A percentile compares a stretch with the other conserved stretches of the same genome.
Conservation (phyloP, 2,888 invertebrate genomes). For the Napeogenes sylphis region DNA sequence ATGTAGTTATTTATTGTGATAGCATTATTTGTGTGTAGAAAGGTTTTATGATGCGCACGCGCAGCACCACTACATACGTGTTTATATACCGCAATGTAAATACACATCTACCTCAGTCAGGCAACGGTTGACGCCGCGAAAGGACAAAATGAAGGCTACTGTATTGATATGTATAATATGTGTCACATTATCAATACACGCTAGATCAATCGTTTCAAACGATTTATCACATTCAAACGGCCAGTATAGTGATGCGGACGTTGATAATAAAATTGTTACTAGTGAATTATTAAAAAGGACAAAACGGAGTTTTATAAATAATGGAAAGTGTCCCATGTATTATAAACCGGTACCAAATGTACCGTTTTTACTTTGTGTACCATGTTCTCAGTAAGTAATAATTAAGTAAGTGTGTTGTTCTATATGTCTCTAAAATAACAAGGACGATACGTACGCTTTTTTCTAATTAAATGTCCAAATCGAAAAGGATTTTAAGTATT, state of each 20-base stretch:
- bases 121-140: constrained; percentile 2
- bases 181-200: background rate
- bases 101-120: constrained; percentile 7
- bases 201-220: background rate
- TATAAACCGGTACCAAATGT: constrained; percentile 2
- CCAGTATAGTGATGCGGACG: background rate
- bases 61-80: background rate
- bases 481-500: too few relatives aligned
- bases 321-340: constrained; percentile 3
- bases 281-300: background rate
- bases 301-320: constrained; percentile 8
- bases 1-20: background rate
- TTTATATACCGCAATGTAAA: constrained; percentile 3
- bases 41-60: constrained; percentile 2
- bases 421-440: background rate
- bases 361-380: constrained; percentile 8
- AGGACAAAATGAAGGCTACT: constrained; percentile 12
- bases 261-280: background rate
- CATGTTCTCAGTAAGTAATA: constrained; percentile 9
- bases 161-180: constrained; percentile 9
- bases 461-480: too few relatives aligned
- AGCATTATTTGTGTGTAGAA: background rate
- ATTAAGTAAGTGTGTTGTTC: constrained; percentile 4
- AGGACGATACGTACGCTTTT: too few relatives aligned
- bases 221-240: background rate